Evolutionary conservation across 2,113 vertebrate species (phyloP), one percentile per base, ranked within the genome.

Genomic region (Mystacornis crossleyi): DNA sequence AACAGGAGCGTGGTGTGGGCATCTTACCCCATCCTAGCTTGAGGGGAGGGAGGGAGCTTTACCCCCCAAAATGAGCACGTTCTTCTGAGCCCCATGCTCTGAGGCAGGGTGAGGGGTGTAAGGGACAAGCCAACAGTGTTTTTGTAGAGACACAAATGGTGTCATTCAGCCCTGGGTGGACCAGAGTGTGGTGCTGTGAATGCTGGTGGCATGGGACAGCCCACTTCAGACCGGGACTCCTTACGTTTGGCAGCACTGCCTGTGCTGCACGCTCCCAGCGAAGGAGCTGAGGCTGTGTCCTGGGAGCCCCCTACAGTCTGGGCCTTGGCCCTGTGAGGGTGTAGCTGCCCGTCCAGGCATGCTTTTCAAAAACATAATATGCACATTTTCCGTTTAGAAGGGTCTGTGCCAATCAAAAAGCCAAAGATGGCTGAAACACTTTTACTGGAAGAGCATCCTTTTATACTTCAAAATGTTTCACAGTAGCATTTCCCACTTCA

Each of bases 261-360:
- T 28, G n/a, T 8, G 11, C 51, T 38, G n/a, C 0, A 8, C 18
- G 21, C 38, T 81, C 26, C 21, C 20, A 5, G 38, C 0, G 0
- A 2, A 23, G 43, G 75, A 67, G 38, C 45, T 8, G 58, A 47
- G n/a, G 26, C 62, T 61, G 9, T 61, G 72, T 62, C 58, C 33
- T 17, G 8, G 72, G 25, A 45, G 3, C 42, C 18, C 6, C 1
- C 10, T 7, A 2, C 2, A 1, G 6, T 5, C 70, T 2, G 4
- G 21, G 38, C 40, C 33, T 64, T 10, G 8, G 60, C 47, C 31
- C 29, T 7, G 36, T 0, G 2, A 9, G 14, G 10, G 5, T 31
- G 34, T 15, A 40, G 18, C 71, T 91, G 57, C 65, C 48, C 28
- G 53, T 7, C 6, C 19, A 21, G n/a, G 14, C 34, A 24, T 3